phyloP scores from a whole-genome alignment of 1,140 invertebrate species.

The Solenopsis fugax region DNA sequence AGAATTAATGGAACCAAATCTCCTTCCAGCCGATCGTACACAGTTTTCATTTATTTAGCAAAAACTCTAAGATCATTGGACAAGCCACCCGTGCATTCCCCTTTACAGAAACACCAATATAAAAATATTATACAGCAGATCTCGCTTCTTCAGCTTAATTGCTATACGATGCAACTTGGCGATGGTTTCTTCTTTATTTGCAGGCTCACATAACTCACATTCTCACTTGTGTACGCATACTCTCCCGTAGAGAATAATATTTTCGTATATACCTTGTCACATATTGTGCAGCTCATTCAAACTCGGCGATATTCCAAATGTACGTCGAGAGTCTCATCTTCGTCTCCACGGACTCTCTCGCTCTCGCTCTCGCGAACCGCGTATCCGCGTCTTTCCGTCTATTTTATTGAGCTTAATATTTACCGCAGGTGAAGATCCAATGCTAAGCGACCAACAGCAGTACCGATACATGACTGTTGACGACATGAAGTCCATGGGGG shows the following conservation, averaged over 20 bases:
- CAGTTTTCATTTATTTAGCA: conserved; percentile 34
- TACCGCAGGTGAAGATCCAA: conserved; percentile 91
- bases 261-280: conserved; percentile 38
- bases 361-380: neutral
- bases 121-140: neutral
- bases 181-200: conserved; percentile 66
- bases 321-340: neutral
- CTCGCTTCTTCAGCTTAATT: conserved; percentile 72
- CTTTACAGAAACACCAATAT: conserved; percentile 29
- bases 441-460: conserved; percentile 93
- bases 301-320: conserved; percentile 33
- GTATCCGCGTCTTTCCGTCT: neutral
- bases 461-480: conserved; percentile 95
- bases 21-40: conserved; percentile 1
- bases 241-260: conserved; percentile 46
- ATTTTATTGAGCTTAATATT: conserved; percentile 35
- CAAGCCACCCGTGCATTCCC: neutral
- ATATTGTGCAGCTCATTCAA: conserved; percentile 42
- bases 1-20: neutral
- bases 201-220: conserved; percentile 60
- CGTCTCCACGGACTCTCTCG: neutral
- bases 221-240: conserved; percentile 45
- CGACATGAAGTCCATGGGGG: conserved; percentile 93
- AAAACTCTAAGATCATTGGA: neutral
- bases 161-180: conserved; percentile 64